These are phyloP conservation scores for Daubentonia madagascariensis DNA, from an alignment of 2,113 vertebrate species.

Conservation along the genomic window DNA sequence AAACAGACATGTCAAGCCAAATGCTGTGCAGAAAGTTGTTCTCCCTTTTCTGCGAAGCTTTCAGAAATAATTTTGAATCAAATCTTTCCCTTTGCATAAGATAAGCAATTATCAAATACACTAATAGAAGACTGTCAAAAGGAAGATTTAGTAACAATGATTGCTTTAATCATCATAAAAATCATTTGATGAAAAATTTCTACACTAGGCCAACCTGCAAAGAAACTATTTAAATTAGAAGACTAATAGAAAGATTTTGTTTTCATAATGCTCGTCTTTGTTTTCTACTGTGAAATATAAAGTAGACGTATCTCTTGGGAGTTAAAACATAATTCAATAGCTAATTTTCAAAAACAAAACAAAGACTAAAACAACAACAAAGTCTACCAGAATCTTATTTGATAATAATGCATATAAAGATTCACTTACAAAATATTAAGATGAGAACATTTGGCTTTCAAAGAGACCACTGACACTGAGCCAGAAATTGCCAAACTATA, in stretches of 20 bases:
- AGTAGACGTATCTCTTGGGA: neutral
- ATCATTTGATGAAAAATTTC: neutral
- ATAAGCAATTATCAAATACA: neutral
- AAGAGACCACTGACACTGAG: neutral
- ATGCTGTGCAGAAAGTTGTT: neutral
- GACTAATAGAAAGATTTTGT: neutral
- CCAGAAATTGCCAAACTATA: neutral
- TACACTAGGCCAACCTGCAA: neutral
- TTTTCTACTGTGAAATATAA: neutral
- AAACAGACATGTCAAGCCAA: conserved; percentile 24
- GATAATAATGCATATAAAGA: neutral
- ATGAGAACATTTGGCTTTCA: neutral
- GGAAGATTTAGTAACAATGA: neutral
- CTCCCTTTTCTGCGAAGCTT: neutral
- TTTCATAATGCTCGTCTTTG: neutral
- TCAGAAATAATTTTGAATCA: neutral
- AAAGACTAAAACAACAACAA: neutral
- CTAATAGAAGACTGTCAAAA: neutral
- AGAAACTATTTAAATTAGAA: neutral
- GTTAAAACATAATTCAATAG: neutral
- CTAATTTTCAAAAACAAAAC: neutral
- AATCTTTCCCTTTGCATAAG: neutral
- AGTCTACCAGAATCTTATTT: neutral
- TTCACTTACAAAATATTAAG: neutral
- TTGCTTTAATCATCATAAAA: neutral